Base-by-base conservation (phyloP, 2,113 vertebrate genomes). In the Chaenogobius annularis region DNA sequence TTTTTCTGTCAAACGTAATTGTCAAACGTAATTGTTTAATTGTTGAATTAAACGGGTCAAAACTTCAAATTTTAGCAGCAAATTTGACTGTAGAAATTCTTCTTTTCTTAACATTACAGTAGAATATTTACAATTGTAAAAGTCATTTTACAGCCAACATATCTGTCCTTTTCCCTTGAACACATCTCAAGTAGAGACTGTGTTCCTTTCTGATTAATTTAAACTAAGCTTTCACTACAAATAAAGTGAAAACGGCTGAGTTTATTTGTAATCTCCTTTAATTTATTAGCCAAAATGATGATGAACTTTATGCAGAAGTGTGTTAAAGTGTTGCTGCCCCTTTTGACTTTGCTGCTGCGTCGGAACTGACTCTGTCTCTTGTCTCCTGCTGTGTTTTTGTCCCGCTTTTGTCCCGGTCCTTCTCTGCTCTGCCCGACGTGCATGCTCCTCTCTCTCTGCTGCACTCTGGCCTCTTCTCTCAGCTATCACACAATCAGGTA, bases 401-500 rank as follows among this genome's bases (percentile, higher is more conserved):
- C 82, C 81, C 77, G 35, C 61, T 83, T 91, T 77, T 85, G 68
- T 87, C 74, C 64, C 37, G 37, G 71, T 88, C 92, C 88, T 89
- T 85, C 93, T 93, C 92, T 90, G 90, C 94, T 96, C 94, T 95
- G 95, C 96, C 94, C 92, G 92, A 92, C 92, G 92, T 95, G 95
- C 96, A 96, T 96, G 95, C 95, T 94, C 95, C 94, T 93, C 94
- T 40, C 94, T 40, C 37, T 89, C 93, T 95, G 96, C 97, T 98
- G 97, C 95, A 96, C 95, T 96, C 94, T 96, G 97, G 96, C 95
- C 93, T 96, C 95, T 95, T 96, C 95, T 96, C 94, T 96, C 96
- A 99, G 97, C 96, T 99, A 96, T 98, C 97, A 99, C 96, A 94
- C 96, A 93, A 98, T 98, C 97, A 99, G 97, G 97, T 99, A 99